Evolutionary conservation across 1,140 invertebrate species (phyloP).

Genomic region (Panagrolaimus sp.): DNA sequence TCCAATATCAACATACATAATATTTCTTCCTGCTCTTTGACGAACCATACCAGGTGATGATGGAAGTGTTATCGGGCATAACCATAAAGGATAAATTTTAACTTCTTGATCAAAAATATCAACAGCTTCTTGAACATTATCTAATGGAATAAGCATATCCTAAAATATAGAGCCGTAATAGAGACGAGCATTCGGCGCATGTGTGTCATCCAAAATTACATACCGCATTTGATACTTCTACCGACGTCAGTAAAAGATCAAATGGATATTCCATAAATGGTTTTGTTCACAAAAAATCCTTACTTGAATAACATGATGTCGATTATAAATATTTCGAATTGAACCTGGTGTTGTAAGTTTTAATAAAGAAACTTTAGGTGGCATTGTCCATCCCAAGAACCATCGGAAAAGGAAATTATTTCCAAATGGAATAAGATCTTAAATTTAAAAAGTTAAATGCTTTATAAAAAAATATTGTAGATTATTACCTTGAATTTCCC

Average conservation of each 20-base stretch:
- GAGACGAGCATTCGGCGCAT: no score
- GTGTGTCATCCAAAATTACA: no score
- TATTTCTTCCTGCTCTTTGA: slow-evolving; percentile 38
- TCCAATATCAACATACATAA: slow-evolving; percentile 72
- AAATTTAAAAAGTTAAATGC: no score
- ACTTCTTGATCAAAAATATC: slow-evolving; percentile 68
- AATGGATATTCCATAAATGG: no score
- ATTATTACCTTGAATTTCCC: slow-evolving; percentile 75
- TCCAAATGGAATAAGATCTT: slow-evolving; percentile 79
- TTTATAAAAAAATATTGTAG: no score
- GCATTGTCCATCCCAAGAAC: slow-evolving; percentile 73
- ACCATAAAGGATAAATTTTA: slow-evolving; percentile 75
- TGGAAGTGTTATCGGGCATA: slow-evolving; percentile 73
- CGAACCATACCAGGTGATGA: slow-evolving; percentile 69
- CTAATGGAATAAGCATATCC: slow-evolving; percentile 74
- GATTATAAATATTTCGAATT: slow-evolving; percentile 71
- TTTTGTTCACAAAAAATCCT: no score
- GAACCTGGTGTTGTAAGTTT: slow-evolving; percentile 74
- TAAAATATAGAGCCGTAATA: no score
- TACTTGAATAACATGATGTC: slow-evolving; percentile 73
- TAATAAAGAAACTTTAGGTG: slow-evolving; percentile 74
- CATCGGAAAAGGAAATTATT: slow-evolving; percentile 71
- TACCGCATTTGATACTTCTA: no score
- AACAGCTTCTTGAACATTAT: slow-evolving; percentile 65
- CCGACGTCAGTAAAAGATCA: no score